Evolutionary conservation across 2,888 invertebrate species (phyloP), one percentile per base, ranked within the genome.

Genomic region (Drosophila pseudotakahashii): DNA sequence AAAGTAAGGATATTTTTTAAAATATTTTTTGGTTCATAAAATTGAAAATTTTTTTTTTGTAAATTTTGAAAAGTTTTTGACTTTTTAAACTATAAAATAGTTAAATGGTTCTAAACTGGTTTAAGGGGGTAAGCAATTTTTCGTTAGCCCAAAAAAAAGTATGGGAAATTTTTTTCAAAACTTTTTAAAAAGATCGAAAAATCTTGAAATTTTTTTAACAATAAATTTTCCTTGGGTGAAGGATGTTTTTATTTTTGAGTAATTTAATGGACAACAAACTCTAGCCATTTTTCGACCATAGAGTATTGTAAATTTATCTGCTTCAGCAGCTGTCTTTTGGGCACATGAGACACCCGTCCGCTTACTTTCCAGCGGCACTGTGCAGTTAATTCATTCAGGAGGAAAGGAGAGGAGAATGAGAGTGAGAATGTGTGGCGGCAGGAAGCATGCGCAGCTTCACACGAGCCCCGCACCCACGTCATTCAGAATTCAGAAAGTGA

Each of bases 391-490:
- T 67, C 13, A 47, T 51, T 39, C 67, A 55, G 45, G 37, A 52
- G 32, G 30, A 1, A 14, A 30, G 0, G 30, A 7, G 30, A 26
- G 11, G 32, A 10, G 32, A 11, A 30, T 14, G 26, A 26, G 26
- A 26, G 5, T 26, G 26, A 26, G 26, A 26, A 23, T 26, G 0
- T 14, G 19, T 37, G 63, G 76, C 81, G 63, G 76, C 81, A 81
- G 83, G 83, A 82, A 81, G 75, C 82, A 86, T 85, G 86, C 82
- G 77, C 82, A 82, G 86, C 82, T 81, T 82, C 82, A 81, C 79
- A 78, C 71, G 66, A 34, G 34, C 34, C 32, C 50, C 23, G 48
- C 73, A 62, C 73, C 70, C 73, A 73, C 66, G 59, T 66, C 53
- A 63, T 23, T 11, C 32, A 30, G 36, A 47, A 63, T 23, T 11